Conservation (phyloP, 2,797 vertebrate species). For the Peromyscus melanophrys region DNA sequence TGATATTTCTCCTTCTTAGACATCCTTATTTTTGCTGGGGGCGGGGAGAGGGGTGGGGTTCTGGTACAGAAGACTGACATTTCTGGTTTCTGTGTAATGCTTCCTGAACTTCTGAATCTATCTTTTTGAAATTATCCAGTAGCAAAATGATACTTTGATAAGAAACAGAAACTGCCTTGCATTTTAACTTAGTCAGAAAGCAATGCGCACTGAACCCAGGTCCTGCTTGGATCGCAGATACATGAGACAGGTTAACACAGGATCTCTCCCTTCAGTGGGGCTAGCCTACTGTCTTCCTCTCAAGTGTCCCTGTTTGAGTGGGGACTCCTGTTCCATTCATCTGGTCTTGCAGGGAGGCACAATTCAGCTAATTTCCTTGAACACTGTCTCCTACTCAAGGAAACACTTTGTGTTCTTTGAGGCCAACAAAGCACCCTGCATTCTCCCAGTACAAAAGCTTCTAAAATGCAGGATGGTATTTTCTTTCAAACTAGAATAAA, state of each 20-base stretch:
- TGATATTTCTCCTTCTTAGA: not conserved
- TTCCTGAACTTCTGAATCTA: not conserved
- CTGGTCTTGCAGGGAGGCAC: accelerated
- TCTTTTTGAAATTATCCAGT: not conserved
- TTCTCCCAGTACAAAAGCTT: not conserved
- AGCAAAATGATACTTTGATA: not conserved
- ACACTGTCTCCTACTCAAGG: not conserved
- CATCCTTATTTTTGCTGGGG: not conserved
- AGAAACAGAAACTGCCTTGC: not conserved
- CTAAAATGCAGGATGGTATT: slow-evolving; percentile 34
- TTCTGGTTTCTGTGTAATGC: not conserved
- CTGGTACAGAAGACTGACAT: not conserved
- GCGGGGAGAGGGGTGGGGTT: no score
- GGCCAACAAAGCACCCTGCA: not conserved
- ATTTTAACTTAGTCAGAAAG: not conserved
- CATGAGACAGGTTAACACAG: not conserved
- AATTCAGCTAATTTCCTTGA: not conserved
- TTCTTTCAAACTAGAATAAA: slow-evolving; percentile 36
- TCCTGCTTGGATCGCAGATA: accelerated
- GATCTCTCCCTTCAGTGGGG: accelerated
- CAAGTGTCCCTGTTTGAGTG: not conserved
- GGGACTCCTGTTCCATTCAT: accelerated
- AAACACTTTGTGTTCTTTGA: not conserved
- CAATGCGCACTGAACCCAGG: not conserved
- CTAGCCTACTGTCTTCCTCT: not conserved